Evolutionary conservation across 2,797 vertebrate genomes (phyloP), one percentile per base, ranked within the genome.

Genomic region (Enteromius afrohamiltoni): DNA sequence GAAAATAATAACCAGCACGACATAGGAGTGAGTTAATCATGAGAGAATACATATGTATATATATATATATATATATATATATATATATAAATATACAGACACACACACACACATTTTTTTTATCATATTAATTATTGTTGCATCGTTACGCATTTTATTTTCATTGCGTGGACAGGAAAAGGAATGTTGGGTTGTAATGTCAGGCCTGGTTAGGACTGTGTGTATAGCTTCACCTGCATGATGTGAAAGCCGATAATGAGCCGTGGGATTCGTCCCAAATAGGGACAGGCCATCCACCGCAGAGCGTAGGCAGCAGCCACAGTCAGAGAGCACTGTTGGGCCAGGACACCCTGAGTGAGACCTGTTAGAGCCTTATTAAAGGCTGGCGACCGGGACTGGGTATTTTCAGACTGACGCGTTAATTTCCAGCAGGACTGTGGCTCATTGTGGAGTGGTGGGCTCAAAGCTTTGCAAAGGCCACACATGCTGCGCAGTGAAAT

Each of bases 401-500:
- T 85, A 82, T 91, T 92, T 93, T 91, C 89, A 91, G 91, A 92
- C 90, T 89, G 83, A 89, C 85, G 88, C 84, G 82, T 77, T 86
- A 85, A 88, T 91, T 92, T 92, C 92, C 88, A 91, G 90, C 89
- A 89, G 89, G 88, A 89, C 89, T 89, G 89, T 90, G 90, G 88
- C 89, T 88, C 83, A 91, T 91, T 91, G 88, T 86, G 79, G 67
- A 82, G 78, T 67, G 31, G 42, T 85, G 75, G 34, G 71, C 69
- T 68, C 80, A 45, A 67, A 84, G 76, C 51, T 83, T 89, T 90
- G 86, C 83, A 90, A 13, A 88, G 93, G 91, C 93, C 93, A 93
- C 93, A 93, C 93, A 95, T 91, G 90, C 76, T 88, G 93, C 90
- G 86, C 88, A 90, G 89, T 91, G 93, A 90, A 68, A 91, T 89